Percentiles rank a stretch among this genome's conserved stretches.
Conservation (phyloP, 2,888 invertebrate genomes). For the Acrobasis suavella region DNA sequence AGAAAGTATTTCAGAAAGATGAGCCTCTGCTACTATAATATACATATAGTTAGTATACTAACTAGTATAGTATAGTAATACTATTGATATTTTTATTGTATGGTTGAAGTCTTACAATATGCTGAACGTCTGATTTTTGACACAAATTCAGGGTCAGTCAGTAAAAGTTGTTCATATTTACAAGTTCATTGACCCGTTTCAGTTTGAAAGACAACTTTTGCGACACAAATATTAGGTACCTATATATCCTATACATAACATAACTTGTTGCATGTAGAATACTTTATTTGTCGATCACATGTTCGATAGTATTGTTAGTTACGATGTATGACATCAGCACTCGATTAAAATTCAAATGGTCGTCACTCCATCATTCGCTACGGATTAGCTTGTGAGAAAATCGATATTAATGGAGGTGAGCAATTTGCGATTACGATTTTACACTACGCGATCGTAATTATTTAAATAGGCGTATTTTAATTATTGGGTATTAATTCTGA, state of each 20-base stretch:
- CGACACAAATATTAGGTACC: neutral
- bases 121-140: too few species aligned
- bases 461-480: neutral
- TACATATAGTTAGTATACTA: too few species aligned
- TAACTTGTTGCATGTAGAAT: neutral
- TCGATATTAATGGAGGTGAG: conserved; percentile 18
- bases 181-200: too few species aligned
- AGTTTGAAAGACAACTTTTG: too few species aligned
- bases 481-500: neutral
- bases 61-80: too few species aligned
- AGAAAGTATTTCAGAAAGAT: too few species aligned
- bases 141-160: too few species aligned
- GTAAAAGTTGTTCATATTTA: too few species aligned
- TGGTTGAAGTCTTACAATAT: too few species aligned
- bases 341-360: conserved; percentile 23
- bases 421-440: conserved; percentile 21
- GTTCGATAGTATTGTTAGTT: conserved; percentile 19
- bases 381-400: conserved; percentile 21
- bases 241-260: neutral
- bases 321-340: conserved; percentile 22
- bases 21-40: too few species aligned
- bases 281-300: conserved; percentile 18
- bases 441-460: conserved; percentile 9
- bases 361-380: conserved; percentile 23
- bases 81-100: too few species aligned